Percentiles rank a stretch among this genome's conserved stretches.
phyloP scores from a whole-genome alignment of 2,113 vertebrate species.

The Apeltes quadracus region DNA sequence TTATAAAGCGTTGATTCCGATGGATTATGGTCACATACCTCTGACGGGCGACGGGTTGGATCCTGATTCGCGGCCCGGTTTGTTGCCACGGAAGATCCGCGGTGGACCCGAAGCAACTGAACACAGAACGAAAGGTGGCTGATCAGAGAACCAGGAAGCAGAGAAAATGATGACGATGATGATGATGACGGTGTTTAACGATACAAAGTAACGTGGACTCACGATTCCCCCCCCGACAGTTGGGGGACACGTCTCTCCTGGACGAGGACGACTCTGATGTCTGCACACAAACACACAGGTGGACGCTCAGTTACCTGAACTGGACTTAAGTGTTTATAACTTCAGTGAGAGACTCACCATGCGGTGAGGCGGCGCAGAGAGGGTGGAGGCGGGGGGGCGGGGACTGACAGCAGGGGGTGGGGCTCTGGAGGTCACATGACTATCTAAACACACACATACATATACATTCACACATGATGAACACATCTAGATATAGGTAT shows the following conservation, averaged over 20 bases:
- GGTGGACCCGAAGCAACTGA: slow-evolving; percentile 54
- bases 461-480: background rate
- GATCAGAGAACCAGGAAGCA: background rate
- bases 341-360: slow-evolving; percentile 46
- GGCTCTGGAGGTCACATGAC: background rate
- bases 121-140: background rate
- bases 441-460: slow-evolving; percentile 51
- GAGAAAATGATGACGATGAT: too few relatives aligned
- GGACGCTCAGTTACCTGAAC: background rate
- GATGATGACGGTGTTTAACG: too few relatives aligned
- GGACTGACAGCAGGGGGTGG: slow-evolving; percentile 52
- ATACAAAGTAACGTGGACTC: slow-evolving; percentile 16
- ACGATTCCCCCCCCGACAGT: slow-evolving; percentile 49
- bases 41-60: slow-evolving; percentile 36
- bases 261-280: slow-evolving; percentile 8
- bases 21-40: slow-evolving; percentile 28
- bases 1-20: background rate
- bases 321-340: background rate
- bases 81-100: slow-evolving; percentile 46
- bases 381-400: slow-evolving; percentile 34
- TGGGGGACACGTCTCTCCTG: slow-evolving; percentile 66
- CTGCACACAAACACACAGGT: slow-evolving; percentile 19
- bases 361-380: slow-evolving; percentile 38
- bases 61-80: slow-evolving; percentile 53
- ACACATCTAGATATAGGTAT: too few relatives aligned